phyloP scores from a whole-genome alignment of 2,888 invertebrate genomes.

The Seladonia tumulorum region DNA sequence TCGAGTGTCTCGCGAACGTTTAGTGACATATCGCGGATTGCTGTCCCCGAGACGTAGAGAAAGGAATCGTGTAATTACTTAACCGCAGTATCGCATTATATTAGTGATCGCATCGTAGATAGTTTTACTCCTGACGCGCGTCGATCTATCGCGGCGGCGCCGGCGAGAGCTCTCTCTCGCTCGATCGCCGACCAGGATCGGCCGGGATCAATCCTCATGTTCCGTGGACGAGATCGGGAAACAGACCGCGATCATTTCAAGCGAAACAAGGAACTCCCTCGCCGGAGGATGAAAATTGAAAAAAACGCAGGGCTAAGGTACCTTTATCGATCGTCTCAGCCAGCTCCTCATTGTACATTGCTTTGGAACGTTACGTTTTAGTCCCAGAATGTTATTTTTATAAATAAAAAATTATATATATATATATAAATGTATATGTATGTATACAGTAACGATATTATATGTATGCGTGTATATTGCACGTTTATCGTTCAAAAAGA shows the following conservation, averaged over 20 bases:
- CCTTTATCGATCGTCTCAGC: slow-evolving; percentile 69
- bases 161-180: neutral
- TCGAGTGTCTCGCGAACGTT: slow-evolving; percentile 35
- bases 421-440: slow-evolving; percentile 78
- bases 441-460: slow-evolving; percentile 76
- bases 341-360: slow-evolving; percentile 73
- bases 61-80: slow-evolving; percentile 43
- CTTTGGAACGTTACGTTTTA: slow-evolving; percentile 78
- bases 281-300: slow-evolving; percentile 30
- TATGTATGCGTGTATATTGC: slow-evolving; percentile 57
- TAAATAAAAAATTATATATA: slow-evolving; percentile 78
- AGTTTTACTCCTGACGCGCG: slow-evolving; percentile 32
- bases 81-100: slow-evolving; percentile 51
- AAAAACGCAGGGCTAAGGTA: slow-evolving; percentile 50
- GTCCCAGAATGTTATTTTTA: slow-evolving; percentile 83
- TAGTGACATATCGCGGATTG: slow-evolving; percentile 52
- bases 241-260: slow-evolving; percentile 44
- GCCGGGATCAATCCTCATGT: slow-evolving; percentile 38
- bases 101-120: slow-evolving; percentile 52
- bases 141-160: slow-evolving; percentile 18
- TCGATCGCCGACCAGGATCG: slow-evolving; percentile 11
- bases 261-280: slow-evolving; percentile 50
- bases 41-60: slow-evolving; percentile 25
- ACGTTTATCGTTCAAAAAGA: slow-evolving; percentile 23
- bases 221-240: slow-evolving; percentile 26